These are phyloP conservation scores for Ichneumon xanthorius DNA, from an alignment of 2,888 invertebrate species.

Conservation along the genomic window DNA sequence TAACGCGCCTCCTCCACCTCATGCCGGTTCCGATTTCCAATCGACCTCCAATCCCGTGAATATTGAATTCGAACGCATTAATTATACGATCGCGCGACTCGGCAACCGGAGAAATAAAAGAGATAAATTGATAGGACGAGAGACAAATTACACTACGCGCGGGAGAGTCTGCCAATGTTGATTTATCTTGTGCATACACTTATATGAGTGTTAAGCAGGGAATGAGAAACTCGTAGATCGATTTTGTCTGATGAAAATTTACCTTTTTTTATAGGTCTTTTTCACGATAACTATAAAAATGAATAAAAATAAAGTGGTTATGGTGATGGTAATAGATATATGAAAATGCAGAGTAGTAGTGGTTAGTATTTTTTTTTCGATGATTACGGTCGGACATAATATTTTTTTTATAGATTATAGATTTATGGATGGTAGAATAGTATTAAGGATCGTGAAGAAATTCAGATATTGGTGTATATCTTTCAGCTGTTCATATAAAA, in stretches of 20 bases:
- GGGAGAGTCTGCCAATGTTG: neutral
- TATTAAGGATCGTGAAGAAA: neutral
- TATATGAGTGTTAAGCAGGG: no score
- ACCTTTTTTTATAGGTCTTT: no score
- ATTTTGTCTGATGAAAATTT: no score
- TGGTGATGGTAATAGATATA: no score
- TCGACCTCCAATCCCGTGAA: slow-evolving; percentile 37
- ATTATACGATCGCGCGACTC: slow-evolving; percentile 15
- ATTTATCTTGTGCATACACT: neutral
- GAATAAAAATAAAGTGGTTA: no score
- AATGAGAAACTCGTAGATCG: no score
- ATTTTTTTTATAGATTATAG: no score
- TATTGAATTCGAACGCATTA: slow-evolving; percentile 42
- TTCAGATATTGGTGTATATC: neutral
- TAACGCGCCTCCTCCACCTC: slow-evolving; percentile 25
- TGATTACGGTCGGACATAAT: no score
- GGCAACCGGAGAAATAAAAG: neutral
- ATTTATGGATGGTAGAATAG: no score
- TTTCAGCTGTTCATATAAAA: neutral
- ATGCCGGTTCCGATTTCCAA: slow-evolving; percentile 34
- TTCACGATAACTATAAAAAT: neutral
- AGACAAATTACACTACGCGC: neutral
- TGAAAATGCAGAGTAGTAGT: no score
- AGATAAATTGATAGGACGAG: slow-evolving; percentile 2
- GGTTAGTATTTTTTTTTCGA: no score